Evolutionary conservation across 2,797 vertebrate species (phyloP).

Genomic region (Acanthopagrus latus): DNA sequence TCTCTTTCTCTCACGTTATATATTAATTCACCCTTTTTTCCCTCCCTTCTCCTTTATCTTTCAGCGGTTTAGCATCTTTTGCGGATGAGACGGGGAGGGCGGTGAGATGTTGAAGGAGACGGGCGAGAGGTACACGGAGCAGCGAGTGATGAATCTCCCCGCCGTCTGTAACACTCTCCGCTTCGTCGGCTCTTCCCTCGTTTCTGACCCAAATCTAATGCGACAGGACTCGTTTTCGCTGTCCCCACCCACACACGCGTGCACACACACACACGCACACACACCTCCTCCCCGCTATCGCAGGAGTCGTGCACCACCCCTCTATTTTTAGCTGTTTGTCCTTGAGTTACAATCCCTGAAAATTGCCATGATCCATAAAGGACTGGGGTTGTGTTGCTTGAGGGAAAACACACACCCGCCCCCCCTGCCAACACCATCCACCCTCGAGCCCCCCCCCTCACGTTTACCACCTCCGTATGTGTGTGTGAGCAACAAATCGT

Average conservation of each 20-base stretch:
- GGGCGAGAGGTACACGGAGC: constrained; percentile 21
- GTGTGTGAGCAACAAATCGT: constrained; percentile 61
- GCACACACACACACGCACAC: constrained; percentile 6
- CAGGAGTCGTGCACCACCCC: constrained; percentile 64
- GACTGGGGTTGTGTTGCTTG: constrained; percentile 56
- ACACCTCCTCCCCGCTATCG: constrained; percentile 32
- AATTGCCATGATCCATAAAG: constrained; percentile 79
- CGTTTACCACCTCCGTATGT: constrained; percentile 18
- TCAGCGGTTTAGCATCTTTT: constrained; percentile 33
- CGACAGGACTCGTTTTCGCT: constrained; percentile 73
- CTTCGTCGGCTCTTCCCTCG: constrained; percentile 60
- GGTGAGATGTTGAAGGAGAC: constrained; percentile 47
- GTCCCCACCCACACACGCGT: constrained; percentile 15
- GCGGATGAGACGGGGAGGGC: not conserved
- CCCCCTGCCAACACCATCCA: constrained; percentile 24
- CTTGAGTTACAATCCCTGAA: constrained; percentile 80
- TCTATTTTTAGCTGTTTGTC: constrained; percentile 85
- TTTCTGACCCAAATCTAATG: constrained; percentile 82
- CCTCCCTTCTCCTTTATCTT: constrained; percentile 34
- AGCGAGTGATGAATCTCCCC: constrained; percentile 71
- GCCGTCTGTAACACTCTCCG: constrained; percentile 63
- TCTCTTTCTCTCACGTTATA: constrained; percentile 16
- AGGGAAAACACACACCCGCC: constrained; percentile 58
- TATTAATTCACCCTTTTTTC: constrained; percentile 27
- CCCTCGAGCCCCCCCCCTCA: not conserved